phyloP scores from a whole-genome alignment of 2,888 invertebrate species.

The Adelognathus sp. region DNA sequence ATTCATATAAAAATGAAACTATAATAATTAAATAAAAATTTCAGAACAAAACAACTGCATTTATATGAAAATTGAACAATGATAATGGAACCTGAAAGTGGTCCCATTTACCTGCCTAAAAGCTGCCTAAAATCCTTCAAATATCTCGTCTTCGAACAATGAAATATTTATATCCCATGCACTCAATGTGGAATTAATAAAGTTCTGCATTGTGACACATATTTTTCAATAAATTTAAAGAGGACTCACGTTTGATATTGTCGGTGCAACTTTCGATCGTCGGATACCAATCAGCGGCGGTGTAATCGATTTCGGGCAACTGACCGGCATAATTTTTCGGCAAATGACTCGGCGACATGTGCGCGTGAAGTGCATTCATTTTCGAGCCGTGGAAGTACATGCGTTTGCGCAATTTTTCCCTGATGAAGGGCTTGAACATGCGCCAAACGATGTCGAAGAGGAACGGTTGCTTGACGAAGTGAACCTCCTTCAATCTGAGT shows the following conservation, averaged over 20 bases:
- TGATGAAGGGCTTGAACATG: slow-evolving; percentile 92
- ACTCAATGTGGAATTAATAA: too few relatives aligned
- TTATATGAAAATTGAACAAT: too few relatives aligned
- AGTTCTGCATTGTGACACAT: neutral
- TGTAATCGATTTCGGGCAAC: slow-evolving; percentile 89
- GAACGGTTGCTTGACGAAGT: slow-evolving; percentile 93
- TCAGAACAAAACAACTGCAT: too few relatives aligned
- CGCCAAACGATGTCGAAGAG: slow-evolving; percentile 93
- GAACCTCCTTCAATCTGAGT: slow-evolving; percentile 90
- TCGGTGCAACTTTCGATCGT: slow-evolving; percentile 85
- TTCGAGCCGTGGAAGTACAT: slow-evolving; percentile 92
- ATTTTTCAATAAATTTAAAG: neutral
- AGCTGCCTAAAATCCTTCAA: too few relatives aligned
- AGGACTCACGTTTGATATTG: slow-evolving; percentile 82
- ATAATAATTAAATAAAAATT: too few relatives aligned
- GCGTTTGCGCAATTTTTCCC: slow-evolving; percentile 89
- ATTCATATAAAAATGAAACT: too few relatives aligned
- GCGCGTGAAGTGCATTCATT: slow-evolving; percentile 89
- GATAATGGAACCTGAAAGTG: too few relatives aligned
- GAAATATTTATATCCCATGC: too few relatives aligned
- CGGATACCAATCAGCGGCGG: slow-evolving; percentile 90
- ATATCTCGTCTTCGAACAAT: too few relatives aligned
- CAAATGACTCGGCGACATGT: slow-evolving; percentile 86
- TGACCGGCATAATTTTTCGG: slow-evolving; percentile 91
- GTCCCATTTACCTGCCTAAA: too few relatives aligned